Base-by-base conservation (phyloP, 2,888 invertebrate genomes). In the Pemphredon lugubris region DNA sequence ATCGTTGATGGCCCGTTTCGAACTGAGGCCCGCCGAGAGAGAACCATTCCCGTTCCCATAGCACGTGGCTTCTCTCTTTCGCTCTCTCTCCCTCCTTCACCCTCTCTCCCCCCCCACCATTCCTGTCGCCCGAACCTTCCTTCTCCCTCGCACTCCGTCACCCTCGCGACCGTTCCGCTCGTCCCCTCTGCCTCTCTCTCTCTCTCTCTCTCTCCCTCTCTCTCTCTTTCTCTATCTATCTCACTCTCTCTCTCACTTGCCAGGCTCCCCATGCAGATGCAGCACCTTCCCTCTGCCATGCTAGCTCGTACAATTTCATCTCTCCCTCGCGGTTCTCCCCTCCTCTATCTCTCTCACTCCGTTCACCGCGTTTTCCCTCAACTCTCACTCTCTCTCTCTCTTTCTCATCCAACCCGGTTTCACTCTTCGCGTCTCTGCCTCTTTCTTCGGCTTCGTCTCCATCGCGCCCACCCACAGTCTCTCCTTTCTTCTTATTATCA, bases 1-100 rank as follows among this genome's bases (percentile, higher is more conserved):
- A 87, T 85, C 87, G 86, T 72, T 84, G 87, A 87, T 88, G 87
- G 88, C 86, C 87, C 86, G 87, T 84, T 87, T 86, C 81, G 83
- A 87, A 88, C 88, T 88, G 88, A 88, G 82, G 76, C 79, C 77
- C 76, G 81, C 75, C 74, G 76, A 79, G 79, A 81, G 79, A 80
- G 78, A 80, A 78, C 83, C 84, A 84, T 86, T 88, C 85, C 84
- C 85, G 83, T 84, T 87, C 84, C 87, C 87, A 87, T 86, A 88
- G 86, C 88, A 88, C 88, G 87, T 87, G 88, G 87, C 85, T 83
- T 78, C 78, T 82, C 83, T 81, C 79, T 74, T 72, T 67, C 73
- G 66, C 73, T 79, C 79, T 75, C 79, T 75, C 79, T 74, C 78
- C 73, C 73, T 71, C 66, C 66, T 67, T 66, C 66, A 50, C 73